phyloP scores from a whole-genome alignment of 2,888 invertebrate genomes.

The Auanema sp. region DNA sequence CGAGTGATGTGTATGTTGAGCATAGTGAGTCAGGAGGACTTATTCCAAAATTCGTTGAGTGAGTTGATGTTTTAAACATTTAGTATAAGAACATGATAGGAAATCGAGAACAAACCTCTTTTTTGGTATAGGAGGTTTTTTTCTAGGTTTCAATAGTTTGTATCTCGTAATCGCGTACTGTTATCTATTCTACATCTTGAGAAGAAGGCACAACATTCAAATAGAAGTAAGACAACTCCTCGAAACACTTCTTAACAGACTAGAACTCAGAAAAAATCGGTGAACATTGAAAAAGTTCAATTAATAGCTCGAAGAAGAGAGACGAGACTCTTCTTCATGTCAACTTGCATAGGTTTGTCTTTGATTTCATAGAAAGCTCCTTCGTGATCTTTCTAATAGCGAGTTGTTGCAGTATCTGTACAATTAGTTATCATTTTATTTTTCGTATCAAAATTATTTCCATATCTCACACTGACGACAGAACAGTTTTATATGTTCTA shows the following conservation, averaged over 20 bases:
- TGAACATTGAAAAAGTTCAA: no score
- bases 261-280: no score
- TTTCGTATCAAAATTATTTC: conserved; percentile 7
- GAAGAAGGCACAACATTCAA: conserved; percentile 7
- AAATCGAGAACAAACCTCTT: conserved; percentile 5
- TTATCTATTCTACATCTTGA: conserved; percentile 8
- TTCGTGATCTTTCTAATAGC: neutral
- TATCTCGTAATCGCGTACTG: conserved; percentile 16
- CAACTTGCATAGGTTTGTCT: neutral
- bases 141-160: conserved; percentile 11
- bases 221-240: no score
- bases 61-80: neutral
- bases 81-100: conserved; percentile 1
- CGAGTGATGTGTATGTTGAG: conserved; percentile 10
- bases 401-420: conserved; percentile 12
- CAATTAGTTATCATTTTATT: conserved; percentile 14
- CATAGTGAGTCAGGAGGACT: conserved; percentile 2
- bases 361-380: neutral
- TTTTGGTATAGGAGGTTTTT: conserved; percentile 15
- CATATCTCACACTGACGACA: conserved; percentile 4
- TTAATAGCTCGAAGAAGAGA: neutral
- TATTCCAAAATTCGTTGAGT: conserved; percentile 17
- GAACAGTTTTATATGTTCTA: conserved; percentile 22
- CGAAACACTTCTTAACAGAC: no score
- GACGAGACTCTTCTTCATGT: neutral